Evolutionary conservation across 1,140 invertebrate species (phyloP), one percentile per base, ranked within the genome.

Genomic region (Elymnias hypermnestra): DNA sequence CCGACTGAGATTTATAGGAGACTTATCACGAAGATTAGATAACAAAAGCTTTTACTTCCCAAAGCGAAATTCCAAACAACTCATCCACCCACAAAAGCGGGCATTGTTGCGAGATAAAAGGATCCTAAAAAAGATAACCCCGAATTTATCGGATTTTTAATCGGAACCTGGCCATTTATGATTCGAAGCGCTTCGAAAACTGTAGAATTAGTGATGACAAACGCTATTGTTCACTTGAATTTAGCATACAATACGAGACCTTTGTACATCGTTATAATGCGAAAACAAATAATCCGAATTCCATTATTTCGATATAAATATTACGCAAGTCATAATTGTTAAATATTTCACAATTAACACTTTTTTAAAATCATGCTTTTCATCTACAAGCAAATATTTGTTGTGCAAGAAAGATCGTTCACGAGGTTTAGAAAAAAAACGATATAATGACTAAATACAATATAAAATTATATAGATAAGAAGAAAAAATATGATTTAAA

Each of bases 191-290:
- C 8, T 49, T 41, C 41, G 31, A 41, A 44, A 41, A 35, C 38
- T 22, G 28, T 49, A 28, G 41, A 49, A 49, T 42, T 49, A 36
- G 22, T 36, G 36, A 49, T 36, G n/a, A 36, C 38, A 18, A 5
- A 12, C 9, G 46, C 46, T 40, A 41, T 49, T 49, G 38, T 49
- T 40, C 37, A 9, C 28, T 15, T 19, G 13, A 8, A 14, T 26
- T 49, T 41, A 33, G 38, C 38, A 49, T 49, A 49, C 46, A 49
- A 49, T 49, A 33, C 46, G 22, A 14, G 38, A 49, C 38, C 46
- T 42, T 49, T 49, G 38, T 47, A 15, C 18, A 15, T 33, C 29
- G 14, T 17, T 33, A 17, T 33, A 5, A 33, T 33, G 15, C 31
- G 10, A 33, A 33, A 33, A 33, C 18, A 33, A 33, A 33, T 15